These are phyloP conservation scores for Brenthis daphne DNA, from an alignment of 2,888 invertebrate species.

Conservation along the genomic window DNA sequence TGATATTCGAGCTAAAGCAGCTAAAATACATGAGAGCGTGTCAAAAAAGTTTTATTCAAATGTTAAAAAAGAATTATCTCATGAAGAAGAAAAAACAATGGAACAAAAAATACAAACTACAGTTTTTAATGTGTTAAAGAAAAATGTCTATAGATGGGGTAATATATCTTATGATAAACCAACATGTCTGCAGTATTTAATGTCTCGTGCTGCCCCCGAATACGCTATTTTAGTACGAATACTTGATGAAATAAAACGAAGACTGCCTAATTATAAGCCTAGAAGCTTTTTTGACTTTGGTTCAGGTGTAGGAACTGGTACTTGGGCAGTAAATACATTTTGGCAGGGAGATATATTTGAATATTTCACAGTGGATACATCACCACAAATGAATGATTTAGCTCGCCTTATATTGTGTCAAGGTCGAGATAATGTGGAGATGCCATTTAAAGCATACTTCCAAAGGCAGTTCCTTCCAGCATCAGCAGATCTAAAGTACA, in stretches of 20 bases:
- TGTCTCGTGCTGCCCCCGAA: conserved; percentile 87
- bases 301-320: conserved; percentile 92
- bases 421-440: conserved; percentile 84
- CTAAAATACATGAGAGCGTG: conserved; percentile 63
- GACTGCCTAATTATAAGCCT: conserved; percentile 87
- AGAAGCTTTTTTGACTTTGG: conserved; percentile 94
- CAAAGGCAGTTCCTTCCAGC: conserved; percentile 92
- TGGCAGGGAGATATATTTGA: conserved; percentile 90
- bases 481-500: conserved; percentile 83
- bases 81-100: conserved; percentile 63
- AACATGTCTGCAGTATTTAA: conserved; percentile 86
- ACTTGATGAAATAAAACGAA: conserved; percentile 86
- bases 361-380: conserved; percentile 92
- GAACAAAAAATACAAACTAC: conserved; percentile 77
- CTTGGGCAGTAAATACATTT: conserved; percentile 89
- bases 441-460: conserved; percentile 83
- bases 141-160: conserved; percentile 87
- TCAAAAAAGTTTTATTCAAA: conserved; percentile 58
- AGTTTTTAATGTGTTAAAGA: conserved; percentile 81
- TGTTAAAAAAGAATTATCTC: conserved; percentile 49
- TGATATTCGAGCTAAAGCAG: conserved; percentile 71
- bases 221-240: conserved; percentile 88
- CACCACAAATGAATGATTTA: conserved; percentile 91
- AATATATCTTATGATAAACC: conserved; percentile 86
- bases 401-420: conserved; percentile 86